Evolutionary conservation across 1,140 invertebrate genomes (phyloP), one percentile per base, ranked within the genome.

Genomic region (Anoplophora glabripennis): DNA sequence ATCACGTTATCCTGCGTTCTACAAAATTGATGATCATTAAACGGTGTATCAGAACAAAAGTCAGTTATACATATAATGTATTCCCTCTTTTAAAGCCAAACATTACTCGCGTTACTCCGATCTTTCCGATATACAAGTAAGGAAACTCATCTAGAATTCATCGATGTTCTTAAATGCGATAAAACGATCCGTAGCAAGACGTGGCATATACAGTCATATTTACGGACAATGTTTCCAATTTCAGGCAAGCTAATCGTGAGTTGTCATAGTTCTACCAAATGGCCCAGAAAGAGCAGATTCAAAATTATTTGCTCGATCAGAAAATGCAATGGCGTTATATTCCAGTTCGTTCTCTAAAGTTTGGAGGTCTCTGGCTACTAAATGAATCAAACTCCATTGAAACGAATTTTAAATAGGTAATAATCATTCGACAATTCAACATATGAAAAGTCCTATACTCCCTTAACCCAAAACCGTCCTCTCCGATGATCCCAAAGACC

Each of bases 191-290:
- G 62, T 60, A 4, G 15, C 64, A 11, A 40, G 68, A 53, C 49
- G 66, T 34, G 62, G 67, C 58, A 44, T 61, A 11, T 59, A 57
- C 12, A 34, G 12, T 1, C 57, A 53, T 8, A 57, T 73, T n/a
- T 68, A 67, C 38, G 28, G 72, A 73, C 41, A 67, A 68, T 48
- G 70, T 60, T 1, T 58, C 53, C 0, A 70, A 73, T 52, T 76
- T 76, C 57, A 49, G 65, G 7, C 64, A 63, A 4, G 15, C 36
- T 9, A 9, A 49, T 11, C 0, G 1, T 8, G 5, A 12, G 28
- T 12, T 49, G 9, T 8, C 4, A 7, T 18, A 49, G 34, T 28
- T 28, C 5, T 5, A 12, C 4, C 4, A 12, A 14, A 15, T 34
- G 3, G 28, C 35, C n/a, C 28, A 49, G 4, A 17, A 52, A 4